Conservation (phyloP, 2,797 vertebrate species). For the Acanthurus leucopareius region DNA sequence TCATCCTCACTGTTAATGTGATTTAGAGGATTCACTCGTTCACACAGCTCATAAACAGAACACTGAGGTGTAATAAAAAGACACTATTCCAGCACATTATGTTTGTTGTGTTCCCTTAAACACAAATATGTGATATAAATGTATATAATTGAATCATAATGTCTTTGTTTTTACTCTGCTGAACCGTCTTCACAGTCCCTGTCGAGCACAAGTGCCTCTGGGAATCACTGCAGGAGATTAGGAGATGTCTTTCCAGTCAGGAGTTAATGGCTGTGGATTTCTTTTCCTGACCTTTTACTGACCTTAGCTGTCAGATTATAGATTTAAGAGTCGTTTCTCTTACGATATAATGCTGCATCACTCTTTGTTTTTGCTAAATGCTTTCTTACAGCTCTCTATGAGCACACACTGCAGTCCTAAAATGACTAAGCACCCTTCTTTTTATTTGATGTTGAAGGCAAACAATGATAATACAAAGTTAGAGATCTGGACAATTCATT, state of each 20-base stretch:
- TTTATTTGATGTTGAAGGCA: background rate
- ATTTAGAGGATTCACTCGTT: constrained; percentile 59
- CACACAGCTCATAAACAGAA: constrained; percentile 6
- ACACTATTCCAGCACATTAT: background rate
- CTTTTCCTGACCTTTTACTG: background rate
- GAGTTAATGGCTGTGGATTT: background rate
- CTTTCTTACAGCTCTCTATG: background rate
- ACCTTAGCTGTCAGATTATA: background rate
- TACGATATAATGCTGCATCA: background rate
- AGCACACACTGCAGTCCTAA: background rate
- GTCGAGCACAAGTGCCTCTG: background rate
- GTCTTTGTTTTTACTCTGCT: background rate
- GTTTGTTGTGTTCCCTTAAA: background rate
- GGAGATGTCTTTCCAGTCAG: background rate
- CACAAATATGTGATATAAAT: background rate
- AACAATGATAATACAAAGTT: background rate
- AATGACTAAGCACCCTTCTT: background rate
- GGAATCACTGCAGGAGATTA: background rate
- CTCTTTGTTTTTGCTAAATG: background rate
- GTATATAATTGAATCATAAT: background rate
- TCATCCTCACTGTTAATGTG: constrained; percentile 56
- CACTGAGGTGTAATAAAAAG: no score
- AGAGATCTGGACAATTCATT: background rate
- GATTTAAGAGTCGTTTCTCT: background rate
- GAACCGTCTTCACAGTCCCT: background rate